Evolutionary conservation across 2,797 vertebrate genomes (phyloP).

Genomic region (Catharus ustulatus): DNA sequence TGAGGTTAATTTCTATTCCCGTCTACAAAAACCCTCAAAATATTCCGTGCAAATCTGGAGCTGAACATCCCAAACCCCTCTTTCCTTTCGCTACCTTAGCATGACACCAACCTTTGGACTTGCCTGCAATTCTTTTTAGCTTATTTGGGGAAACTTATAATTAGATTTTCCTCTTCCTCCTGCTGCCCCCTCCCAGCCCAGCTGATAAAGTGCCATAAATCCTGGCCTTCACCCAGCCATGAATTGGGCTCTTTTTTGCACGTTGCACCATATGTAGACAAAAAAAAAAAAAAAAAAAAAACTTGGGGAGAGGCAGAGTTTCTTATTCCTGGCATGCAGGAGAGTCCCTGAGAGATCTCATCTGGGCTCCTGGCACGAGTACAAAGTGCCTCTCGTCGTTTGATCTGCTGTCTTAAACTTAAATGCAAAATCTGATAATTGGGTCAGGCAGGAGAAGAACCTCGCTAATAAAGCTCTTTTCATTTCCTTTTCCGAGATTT

Average conservation of each 20-base stretch:
- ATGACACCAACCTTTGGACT: slow-evolving; percentile 40
- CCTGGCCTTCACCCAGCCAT: slow-evolving; percentile 61
- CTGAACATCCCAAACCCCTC: background rate
- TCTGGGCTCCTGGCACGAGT: slow-evolving; percentile 84
- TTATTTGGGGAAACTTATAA: slow-evolving; percentile 69
- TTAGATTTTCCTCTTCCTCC: slow-evolving; percentile 65
- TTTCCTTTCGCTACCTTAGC: slow-evolving; percentile 25
- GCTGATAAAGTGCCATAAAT: slow-evolving; percentile 73
- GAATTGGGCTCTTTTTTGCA: slow-evolving; percentile 59
- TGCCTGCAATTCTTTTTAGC: slow-evolving; percentile 36
- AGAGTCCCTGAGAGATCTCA: slow-evolving; percentile 82
- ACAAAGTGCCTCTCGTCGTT: slow-evolving; percentile 81
- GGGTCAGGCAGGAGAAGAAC: slow-evolving; percentile 84
- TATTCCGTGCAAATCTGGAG: background rate
- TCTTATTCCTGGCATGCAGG: slow-evolving; percentile 78
- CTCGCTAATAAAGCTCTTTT: slow-evolving; percentile 80
- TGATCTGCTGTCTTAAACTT: slow-evolving; percentile 85
- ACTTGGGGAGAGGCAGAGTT: slow-evolving; percentile 66
- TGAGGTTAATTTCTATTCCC: background rate
- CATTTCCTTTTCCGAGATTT: slow-evolving; percentile 81
- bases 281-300: slow-evolving; percentile 22
- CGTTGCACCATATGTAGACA: slow-evolving; percentile 74
- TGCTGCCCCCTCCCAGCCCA: background rate
- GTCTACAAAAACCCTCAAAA: background rate
- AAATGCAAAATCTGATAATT: slow-evolving; percentile 86